These are phyloP conservation scores for Pelodytes ibericus DNA, from an alignment of 2,797 vertebrate genomes.

Conservation along the genomic window DNA sequence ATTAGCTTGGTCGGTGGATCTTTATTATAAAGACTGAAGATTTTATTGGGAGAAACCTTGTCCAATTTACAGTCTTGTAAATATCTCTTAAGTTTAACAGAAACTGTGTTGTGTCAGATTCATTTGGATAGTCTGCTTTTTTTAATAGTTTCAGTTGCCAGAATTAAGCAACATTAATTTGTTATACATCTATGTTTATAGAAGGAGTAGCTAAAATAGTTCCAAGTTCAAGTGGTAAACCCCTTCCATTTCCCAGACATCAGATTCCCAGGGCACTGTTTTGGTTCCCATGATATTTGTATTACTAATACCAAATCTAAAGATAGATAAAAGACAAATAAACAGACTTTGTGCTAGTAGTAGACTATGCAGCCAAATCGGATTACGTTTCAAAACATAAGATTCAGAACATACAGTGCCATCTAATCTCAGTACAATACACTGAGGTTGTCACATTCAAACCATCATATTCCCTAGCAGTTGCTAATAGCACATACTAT, in stretches of 20 bases:
- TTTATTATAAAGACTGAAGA: no score
- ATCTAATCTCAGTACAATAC: neutral
- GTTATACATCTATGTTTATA: neutral
- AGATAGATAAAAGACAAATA: slow-evolving; percentile 36
- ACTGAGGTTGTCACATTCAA: neutral
- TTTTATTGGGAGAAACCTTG: no score
- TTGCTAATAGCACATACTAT: neutral
- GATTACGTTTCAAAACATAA: neutral
- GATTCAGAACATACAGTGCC: slow-evolving; percentile 33
- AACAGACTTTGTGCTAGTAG: slow-evolving; percentile 11
- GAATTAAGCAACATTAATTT: neutral
- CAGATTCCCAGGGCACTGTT: neutral
- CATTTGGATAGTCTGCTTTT: no score
- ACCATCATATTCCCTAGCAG: slow-evolving; percentile 16
- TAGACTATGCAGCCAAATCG: neutral
- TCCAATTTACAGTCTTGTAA: neutral
- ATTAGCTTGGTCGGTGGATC: no score
- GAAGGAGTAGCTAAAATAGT: neutral
- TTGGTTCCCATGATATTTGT: slow-evolving; percentile 22
- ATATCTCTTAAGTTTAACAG: neutral
- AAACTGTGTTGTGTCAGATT: neutral
- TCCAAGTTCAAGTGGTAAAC: neutral
- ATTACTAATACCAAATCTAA: slow-evolving; percentile 4
- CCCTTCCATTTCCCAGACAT: neutral
- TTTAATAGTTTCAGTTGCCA: neutral